Evolutionary conservation across 2,113 vertebrate species (phyloP), one percentile per base, ranked within the genome.

Genomic region (Meleagris gallopavo): DNA sequence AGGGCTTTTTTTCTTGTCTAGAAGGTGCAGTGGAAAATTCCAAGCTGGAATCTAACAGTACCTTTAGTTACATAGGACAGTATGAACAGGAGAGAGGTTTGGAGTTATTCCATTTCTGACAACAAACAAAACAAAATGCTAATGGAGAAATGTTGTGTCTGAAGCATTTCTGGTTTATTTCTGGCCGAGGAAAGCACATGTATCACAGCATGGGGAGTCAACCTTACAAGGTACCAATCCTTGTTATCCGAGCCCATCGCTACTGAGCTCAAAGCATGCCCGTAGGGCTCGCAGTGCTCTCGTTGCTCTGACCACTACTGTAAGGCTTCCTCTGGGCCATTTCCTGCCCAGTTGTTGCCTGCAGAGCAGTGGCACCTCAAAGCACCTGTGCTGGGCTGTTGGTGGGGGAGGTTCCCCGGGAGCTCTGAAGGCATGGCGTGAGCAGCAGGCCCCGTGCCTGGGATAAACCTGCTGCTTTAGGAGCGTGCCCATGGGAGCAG

Each of bases 1-100:
- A 88, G 76, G 93, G 19, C 19, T 46, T 89, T 85, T 91, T 95
- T 66, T 74, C 52, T 84, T 60, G 89, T 88, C 46, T 90, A 38
- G 77, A 94, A 94, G 46, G 12, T 62, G 27, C 57, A 62, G 65
- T 73, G 58, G 41, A 79, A 91, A 94, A 93, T 58, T 54, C 69
- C 61, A 81, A 81, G 81, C 65, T 89, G 60, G 91, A 85, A 80
- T 36, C 60, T 79, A 89, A 57, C 65, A 89, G 32, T 95, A 50
- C 55, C 38, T 84, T 95, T 88, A 92, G 83, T 94, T 92, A 67
- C 50, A n/a, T 2, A 2, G 38, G 13, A 77, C 52, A 40, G 64
- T 55, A 84, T 24, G 58, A 86, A 67, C 6, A 3, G 72, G 86
- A 75, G 27, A 36, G 58, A 82, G 65, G 22, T 79, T 87, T 85